Evolutionary conservation across 2,888 invertebrate species (phyloP), one percentile per base, ranked within the genome.

Genomic region (Endomychus coccineus): DNA sequence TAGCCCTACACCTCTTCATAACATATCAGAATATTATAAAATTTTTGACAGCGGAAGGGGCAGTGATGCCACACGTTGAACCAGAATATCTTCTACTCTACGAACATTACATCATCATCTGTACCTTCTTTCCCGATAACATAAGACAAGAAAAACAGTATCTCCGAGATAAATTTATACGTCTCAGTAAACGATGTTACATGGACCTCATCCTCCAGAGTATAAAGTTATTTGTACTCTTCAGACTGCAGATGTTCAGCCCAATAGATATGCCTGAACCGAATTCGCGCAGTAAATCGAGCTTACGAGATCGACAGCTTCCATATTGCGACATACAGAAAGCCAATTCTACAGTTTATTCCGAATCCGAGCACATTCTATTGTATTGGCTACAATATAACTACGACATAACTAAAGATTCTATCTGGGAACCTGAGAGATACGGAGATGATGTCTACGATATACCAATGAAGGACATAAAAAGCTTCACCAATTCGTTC

Each of bases 141-240:
- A 13, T 34, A 4, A 23, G 16, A 7, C 5, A 14, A 14, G 27
- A 35, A 10, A 25, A 27, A 22, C 11, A 11, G 22, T 37, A 52
- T 4, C 6, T 37, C 2, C 42, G 51, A 27, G 30, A 43, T 0
- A 39, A 39, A 3, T 65, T 61, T 36, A 36, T 50, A 21, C 42
- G 49, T 1, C 50, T 61, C 4, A 59, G 59, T 28, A 66, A 59
- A 36, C 67, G 68, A 46, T 67, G 68, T 42, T 80, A 79, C 79
- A 49, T 78, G 11, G 79, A 79, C 52, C 61, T 79, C 19, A 65
- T 77, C 47, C 55, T 78, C 35, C 77, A 78, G 59, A 73, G 71
- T 25, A 78, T 74, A 49, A 78, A 77, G 59, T 68, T 70, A 13
- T 71, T 76, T 27, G 59, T 74, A 4, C 59, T 76, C 51, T 66